Evolutionary conservation across 2,888 invertebrate species (phyloP).

Genomic region (Campoplex nolae): DNA sequence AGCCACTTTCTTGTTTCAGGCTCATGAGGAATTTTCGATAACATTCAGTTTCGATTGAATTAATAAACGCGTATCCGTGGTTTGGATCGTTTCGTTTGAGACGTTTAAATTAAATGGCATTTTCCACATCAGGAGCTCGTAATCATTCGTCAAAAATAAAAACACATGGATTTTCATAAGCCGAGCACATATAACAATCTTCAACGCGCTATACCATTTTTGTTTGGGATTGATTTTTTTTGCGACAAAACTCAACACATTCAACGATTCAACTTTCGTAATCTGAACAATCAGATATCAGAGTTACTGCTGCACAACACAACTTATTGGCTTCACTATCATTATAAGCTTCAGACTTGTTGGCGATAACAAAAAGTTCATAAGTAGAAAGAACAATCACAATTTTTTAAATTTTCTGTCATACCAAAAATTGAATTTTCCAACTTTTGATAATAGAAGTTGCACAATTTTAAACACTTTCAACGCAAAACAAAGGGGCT

Average conservation of each 20-base stretch:
- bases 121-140: constrained; percentile 25
- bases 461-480: constrained; percentile 59
- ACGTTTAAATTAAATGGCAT: constrained; percentile 6
- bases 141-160: constrained; percentile 51
- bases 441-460: constrained; percentile 46
- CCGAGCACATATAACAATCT: constrained; percentile 56
- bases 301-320: constrained; percentile 72
- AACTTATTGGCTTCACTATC: constrained; percentile 58
- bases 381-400: constrained; percentile 7
- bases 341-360: constrained; percentile 22
- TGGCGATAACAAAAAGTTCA: constrained; percentile 23
- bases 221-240: constrained; percentile 10
- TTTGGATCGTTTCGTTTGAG: background rate
- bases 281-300: constrained; percentile 66
- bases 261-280: constrained; percentile 55
- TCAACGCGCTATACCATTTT: constrained; percentile 39
- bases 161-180: constrained; percentile 56
- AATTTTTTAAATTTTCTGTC: constrained; percentile 65
- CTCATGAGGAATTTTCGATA: constrained; percentile 7
- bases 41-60: constrained; percentile 40
- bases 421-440: constrained; percentile 55
- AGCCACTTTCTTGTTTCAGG: constrained; percentile 3
- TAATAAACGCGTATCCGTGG: constrained; percentile 11
- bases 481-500: constrained; percentile 19
- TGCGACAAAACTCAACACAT: constrained; percentile 58